Evolutionary conservation across 2,888 invertebrate genomes (phyloP), one percentile per base, ranked within the genome.

Genomic region (Onthophagus sagittarius): DNA sequence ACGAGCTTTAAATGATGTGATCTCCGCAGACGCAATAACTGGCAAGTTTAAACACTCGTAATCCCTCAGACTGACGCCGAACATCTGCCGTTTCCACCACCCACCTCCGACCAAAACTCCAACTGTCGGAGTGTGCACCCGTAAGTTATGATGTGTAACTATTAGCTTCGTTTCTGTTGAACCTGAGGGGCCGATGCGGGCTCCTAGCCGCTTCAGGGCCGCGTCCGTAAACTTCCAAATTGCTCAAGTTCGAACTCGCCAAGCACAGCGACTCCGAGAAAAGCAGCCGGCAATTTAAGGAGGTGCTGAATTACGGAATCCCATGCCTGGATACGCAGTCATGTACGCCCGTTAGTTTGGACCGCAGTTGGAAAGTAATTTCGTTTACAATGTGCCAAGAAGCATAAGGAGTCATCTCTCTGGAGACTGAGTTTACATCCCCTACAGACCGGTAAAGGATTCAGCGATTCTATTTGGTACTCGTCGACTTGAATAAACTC

Each of bases 141-240:
- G 23, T 62, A 74, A 71, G 63, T 71, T 71, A 74, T 69, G 71
- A 71, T 69, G 71, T 71, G 71, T 71, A 74, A 71, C 74, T 71
- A 74, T 74, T 74, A 74, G 74, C 71, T 71, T 74, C 74, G 69
- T 71, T 74, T 63, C 69, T 53, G 39, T 53, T 53, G 39, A 53
- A 53, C 39, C 39, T 53, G 39, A 53, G 39, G 39, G 11, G 39
- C n/a, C 39, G 39, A 53, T 53, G 39, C 39, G 63, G 15, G 63
- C 15, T 15, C 11, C 15, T 62, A 33, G 69, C 72, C 32, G 15
- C 63, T 33, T 11, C n/a, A 39, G 63, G 15, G 15, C 11, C 23
- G 14, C 69, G 72, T 72, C 72, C 63, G 72, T 63, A 72, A 72
- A 72, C 62, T 72, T 72, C 69, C 63, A 72, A 69, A 72, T 72